Evolutionary conservation across 2,113 vertebrate species (phyloP), one percentile per base, ranked within the genome.

Genomic region (Scophthalmus maximus): DNA sequence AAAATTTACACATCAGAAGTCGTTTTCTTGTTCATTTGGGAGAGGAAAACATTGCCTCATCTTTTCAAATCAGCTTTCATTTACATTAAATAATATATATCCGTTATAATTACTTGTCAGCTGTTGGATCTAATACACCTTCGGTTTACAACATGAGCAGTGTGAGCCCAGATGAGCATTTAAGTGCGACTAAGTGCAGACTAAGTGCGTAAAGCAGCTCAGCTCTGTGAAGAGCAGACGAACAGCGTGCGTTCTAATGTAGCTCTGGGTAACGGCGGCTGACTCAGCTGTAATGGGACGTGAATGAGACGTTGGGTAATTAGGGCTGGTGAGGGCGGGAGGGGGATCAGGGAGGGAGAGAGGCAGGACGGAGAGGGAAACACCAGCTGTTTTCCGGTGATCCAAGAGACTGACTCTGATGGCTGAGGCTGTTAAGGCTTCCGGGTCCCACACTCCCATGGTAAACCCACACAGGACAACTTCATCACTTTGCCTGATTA

Each of bases 361-460:
- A 61, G 44, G 55, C 30, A 49, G 20, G 30, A 50, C 49, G 64
- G 36, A 38, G 40, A 61, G 47, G 64, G 65, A 78, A 62, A 34
- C n/a, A n/a, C 57, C 61, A 60, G 81, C 89, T 14, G 82, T 86
- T 60, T 68, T 80, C 73, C 73, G 68, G 64, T 88, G 86, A 91
- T 87, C 53, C 68, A 60, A 49, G 40, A 71, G 32, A 52, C 47
- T 30, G 47, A 36, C 18, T 38, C 34, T 38, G 29, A 50, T 14
- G 23, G 51, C 46, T 18, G n/a, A 68, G 57, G 51, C 34, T 42
- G 42, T 49, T 47, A 8, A 62, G 47, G 23, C 60, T 49, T 56
- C 29, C 55, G 71, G 56, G 15, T 17, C 49, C 42, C 58, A 15
- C 12, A 49, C 51, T 46, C 6, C 29, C 9, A 55, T 20, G 14